Evolutionary conservation across 2,888 invertebrate species (phyloP), one percentile per base, ranked within the genome.

Genomic region (Tryphoninae sp.): DNA sequence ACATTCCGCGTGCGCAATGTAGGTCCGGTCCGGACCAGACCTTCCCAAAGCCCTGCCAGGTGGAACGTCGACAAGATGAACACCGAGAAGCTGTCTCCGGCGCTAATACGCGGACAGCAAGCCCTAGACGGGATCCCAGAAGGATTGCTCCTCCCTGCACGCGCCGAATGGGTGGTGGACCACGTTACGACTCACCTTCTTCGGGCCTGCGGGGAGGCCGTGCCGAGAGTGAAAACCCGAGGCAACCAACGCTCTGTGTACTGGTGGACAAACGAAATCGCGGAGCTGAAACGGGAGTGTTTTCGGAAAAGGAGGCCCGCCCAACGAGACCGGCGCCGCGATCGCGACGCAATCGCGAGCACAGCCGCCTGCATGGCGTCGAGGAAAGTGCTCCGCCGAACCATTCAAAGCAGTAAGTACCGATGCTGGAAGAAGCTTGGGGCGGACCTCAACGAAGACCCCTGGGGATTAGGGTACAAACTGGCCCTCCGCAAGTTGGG

Each of bases 381-480:
- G 2, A 69, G 45, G 3, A 77, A 77, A 61, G 59, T 42, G 16
- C 80, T 81, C 23, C 51, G 62, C 9, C 33, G 58, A 58, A 69
- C 72, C 61, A 81, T 82, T 51, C 11, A 49, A 49, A 8, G 53
- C 42, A 79, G 79, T 33, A 78, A 82, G 71, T n/a, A 13, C 8
- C 58, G 53, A n/a, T 78, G 78, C 40, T 82, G 80, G 82, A 68
- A 77, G 40, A 45, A n/a, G 49, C 65, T 83, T 42, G 83, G 78
- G 78, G 80, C 1, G 19, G 19, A 19, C 19, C 19, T 19, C 19
- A 19, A 19, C 19, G 19, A 40, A 40, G 23, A 42, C 49, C 83
- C 65, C 0, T 74, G 83, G 78, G 78, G 83, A 58, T 75, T 78
- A n/a, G 78, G 81, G 23, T 83, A 83, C 40, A 83, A 73, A 42